Conservation (phyloP, 2,797 vertebrate genomes). For the Salarias fasciatus region DNA sequence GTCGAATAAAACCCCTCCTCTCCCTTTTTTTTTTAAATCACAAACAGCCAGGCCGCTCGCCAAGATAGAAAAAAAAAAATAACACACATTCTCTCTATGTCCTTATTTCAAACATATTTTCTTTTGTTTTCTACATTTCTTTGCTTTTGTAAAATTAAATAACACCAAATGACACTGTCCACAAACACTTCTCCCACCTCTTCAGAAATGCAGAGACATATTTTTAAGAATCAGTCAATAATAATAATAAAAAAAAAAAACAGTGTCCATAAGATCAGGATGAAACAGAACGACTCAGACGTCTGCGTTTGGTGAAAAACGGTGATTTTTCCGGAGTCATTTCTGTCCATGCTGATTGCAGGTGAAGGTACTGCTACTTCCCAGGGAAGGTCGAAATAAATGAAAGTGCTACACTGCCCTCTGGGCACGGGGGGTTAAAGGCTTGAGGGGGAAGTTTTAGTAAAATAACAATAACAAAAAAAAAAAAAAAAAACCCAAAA, state of each 20-base stretch:
- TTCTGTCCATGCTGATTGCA: conserved; percentile 42
- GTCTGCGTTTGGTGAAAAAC: conserved; percentile 22
- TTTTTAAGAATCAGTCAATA: conserved; percentile 47
- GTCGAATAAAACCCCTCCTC: conserved; percentile 20
- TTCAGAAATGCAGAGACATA: conserved; percentile 55
- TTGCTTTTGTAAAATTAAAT: conserved; percentile 33
- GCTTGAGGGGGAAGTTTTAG: conserved; percentile 44
- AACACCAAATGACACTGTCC: conserved; percentile 49
- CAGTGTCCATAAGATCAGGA: conserved; percentile 35
- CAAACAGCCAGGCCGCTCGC: conserved; percentile 9
- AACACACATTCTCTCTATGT: conserved; percentile 37
- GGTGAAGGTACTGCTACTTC: conserved; percentile 62
- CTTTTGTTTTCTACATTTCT: conserved; percentile 8
- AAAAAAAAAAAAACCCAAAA: conserved; percentile 33
- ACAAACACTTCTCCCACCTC: conserved; percentile 38
- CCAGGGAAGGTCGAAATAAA: conserved; percentile 66
- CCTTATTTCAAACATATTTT: conserved; percentile 41
- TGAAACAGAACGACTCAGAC: conserved; percentile 27
- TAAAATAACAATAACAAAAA: no score
- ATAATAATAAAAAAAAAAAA: conserved; percentile 56
- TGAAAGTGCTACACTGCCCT: conserved; percentile 78
- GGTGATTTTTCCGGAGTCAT: conserved; percentile 21
- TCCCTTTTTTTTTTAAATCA: conserved; percentile 9
- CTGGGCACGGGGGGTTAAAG: conserved; percentile 61
- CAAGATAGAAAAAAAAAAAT: conserved; percentile 8